Base-by-base conservation (phyloP, 2,797 vertebrate genomes). In the Sphaeramia orbicularis region DNA sequence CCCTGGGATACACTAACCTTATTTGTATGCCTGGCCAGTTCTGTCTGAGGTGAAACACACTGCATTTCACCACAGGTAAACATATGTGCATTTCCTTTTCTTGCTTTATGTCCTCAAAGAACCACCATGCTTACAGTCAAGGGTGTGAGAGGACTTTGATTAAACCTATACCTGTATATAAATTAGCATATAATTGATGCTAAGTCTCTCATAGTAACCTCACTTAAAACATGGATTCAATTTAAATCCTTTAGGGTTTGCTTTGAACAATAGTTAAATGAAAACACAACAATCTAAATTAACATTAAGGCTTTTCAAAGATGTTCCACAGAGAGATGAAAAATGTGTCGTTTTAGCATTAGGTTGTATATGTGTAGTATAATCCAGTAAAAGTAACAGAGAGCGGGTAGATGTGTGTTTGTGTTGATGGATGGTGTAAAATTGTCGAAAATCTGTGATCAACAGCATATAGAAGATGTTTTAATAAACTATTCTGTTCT, bases 21-120 rank as follows among this genome's bases (percentile, higher is more conserved):
- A 80, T 90, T 85, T 76, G 78, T 82, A 87, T 87, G 78, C 84
- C 56, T 52, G 71, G 61, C 74, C 62, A 15, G 65, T n/a, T 56
- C 52, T 14, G 65, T 70, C 67, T 74, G 56, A 73, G 74, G 71
- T 78, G 62, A 59, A 80, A 79, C 86, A 56, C 61, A 65, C 66
- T 45, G 65, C 61, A 68, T 80, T 72, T 27, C 63, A 43, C 63
- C 59, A 36, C 6, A 11, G 11, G 65, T 54, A 58, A 73, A 75
- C 65, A 67, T 40, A 59, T 64, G 54, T 43, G 47, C 55, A 77
- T 32, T 42, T 37, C 37, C 32, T 68, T 19, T 35, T 45, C 35
- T 27, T 27, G 49, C 62, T 68, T 41, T 30, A 12, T 44, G 48
- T 64, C 43, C 19, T 78, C 14, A 69, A 55, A 66, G 49, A 14